Base-by-base conservation (phyloP, 2,888 invertebrate genomes). In the Bimastos eiseni region DNA sequence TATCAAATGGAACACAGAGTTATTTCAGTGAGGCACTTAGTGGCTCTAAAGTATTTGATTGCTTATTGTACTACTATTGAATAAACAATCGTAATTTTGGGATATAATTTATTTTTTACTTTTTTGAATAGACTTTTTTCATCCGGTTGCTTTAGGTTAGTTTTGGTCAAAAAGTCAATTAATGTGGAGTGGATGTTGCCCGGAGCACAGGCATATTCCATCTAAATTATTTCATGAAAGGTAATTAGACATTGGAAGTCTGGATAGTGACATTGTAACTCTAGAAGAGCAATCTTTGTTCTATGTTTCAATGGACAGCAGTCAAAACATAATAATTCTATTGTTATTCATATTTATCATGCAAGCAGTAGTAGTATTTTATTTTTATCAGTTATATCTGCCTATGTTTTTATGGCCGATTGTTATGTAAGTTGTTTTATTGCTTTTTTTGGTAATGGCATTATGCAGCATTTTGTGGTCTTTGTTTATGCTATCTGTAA, bases 401-500 rank as follows among this genome's bases (percentile, higher is more conserved):
- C 70, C 70, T 17, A 70, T 70, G 70, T 70, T 70, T 70, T 70
- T n/a, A 70, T 30, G 70, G 70, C 70, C 11, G 70, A 11, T n/a
- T 49, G 49, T 70, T 70, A n/a, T 70, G 30, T 70, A 11, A 70
- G 70, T 70, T 55, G 55, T 55, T 70, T 8, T 70, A 70, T 70
- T 70, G 70, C 70, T 70, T 70, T n/a, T 41, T 70, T 70, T 30
- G 70, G 70, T 70, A 70, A 70, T 70, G 70, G 70, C 70, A 70
- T 70, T 70, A 70, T 70, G 70, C 70, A 70, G 70, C 70, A 70
- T 70, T 70, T 70, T 70, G 70, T n/a, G n/a, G n/a, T n/a, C 70
- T 70, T 30, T 70, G 30, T 44, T 44, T 44, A 19, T 70, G 70
- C 70, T 70, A n/a, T 70, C n/a, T 70, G 5, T 70, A 70, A 13